Conservation (phyloP, 2,113 vertebrate species). For the Trogon melanurus region DNA sequence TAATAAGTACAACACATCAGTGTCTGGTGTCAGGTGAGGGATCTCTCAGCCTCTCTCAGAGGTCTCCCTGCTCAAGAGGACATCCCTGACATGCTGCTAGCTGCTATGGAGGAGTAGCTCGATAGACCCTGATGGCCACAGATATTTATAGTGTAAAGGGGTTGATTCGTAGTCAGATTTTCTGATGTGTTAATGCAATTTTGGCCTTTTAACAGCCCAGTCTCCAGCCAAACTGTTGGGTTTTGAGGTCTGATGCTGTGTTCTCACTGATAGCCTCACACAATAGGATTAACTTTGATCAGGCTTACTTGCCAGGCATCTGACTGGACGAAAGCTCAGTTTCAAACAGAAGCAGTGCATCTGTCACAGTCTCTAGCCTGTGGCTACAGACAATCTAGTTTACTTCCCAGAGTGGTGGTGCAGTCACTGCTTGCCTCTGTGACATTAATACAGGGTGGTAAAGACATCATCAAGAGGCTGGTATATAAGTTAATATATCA, state of each 20-base stretch:
- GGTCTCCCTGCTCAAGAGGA: background rate
- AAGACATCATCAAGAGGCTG: background rate
- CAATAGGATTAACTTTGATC: background rate
- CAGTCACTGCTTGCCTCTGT: background rate
- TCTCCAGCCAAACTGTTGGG: background rate
- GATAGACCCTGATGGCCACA: background rate
- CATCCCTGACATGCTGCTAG: background rate
- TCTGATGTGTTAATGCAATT: background rate
- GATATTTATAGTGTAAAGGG: background rate
- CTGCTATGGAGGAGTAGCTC: background rate
- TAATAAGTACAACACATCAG: background rate
- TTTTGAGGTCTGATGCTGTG: background rate
- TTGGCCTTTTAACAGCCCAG: background rate
- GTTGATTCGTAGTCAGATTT: background rate
- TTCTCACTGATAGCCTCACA: background rate
- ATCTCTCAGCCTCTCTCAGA: background rate
- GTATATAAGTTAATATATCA: background rate
- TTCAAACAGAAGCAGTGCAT: background rate
- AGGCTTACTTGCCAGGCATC: background rate
- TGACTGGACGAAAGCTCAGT: background rate
- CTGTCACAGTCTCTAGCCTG: background rate
- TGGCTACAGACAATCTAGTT: background rate
- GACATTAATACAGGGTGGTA: background rate
- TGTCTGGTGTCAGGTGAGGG: background rate
- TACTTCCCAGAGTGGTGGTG: background rate